These are phyloP conservation scores for Chironex yamaguchii DNA, from an alignment of 30 jellyfish, hydroid and myxozoan species.

Conservation along the genomic window DNA sequence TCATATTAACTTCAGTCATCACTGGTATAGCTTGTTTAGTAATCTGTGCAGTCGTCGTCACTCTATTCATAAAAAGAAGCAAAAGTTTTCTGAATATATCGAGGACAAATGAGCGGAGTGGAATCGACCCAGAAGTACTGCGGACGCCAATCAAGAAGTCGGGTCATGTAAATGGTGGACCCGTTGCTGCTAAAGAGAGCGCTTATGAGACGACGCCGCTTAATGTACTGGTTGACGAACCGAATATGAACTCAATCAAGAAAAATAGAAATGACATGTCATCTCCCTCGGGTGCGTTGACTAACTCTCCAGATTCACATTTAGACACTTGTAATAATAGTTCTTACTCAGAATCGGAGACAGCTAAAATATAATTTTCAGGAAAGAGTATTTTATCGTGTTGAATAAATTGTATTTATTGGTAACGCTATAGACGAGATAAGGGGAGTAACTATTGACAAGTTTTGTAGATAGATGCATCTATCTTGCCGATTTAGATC, in stretches of 20 bases:
- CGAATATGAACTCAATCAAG: not conserved
- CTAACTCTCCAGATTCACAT: not conserved
- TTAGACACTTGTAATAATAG: too few relatives aligned
- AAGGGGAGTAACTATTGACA: too few relatives aligned
- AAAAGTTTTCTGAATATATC: not conserved
- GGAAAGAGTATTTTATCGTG: too few relatives aligned
- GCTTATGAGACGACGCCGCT: not conserved
- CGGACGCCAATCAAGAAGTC: not conserved
- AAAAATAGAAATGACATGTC: not conserved
- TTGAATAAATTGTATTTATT: too few relatives aligned
- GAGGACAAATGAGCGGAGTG: not conserved
- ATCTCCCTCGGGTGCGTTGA: not conserved
- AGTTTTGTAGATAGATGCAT: too few relatives aligned
- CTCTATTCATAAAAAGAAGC: conserved; percentile 34
- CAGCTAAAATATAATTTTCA: too few relatives aligned
- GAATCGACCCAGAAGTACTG: not conserved
- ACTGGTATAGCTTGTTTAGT: conserved; percentile 53
- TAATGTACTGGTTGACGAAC: not conserved
- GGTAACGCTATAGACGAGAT: too few relatives aligned
- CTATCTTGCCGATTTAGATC: too few relatives aligned
- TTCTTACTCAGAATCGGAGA: too few relatives aligned
- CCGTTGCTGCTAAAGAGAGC: not conserved
- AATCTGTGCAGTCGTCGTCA: conserved; percentile 23
- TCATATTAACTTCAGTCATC: conserved; percentile 54
- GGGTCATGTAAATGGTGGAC: not conserved